These are phyloP conservation scores for Ascaphus truei DNA, from an alignment of 2,113 vertebrate genomes.

Conservation along the genomic window DNA sequence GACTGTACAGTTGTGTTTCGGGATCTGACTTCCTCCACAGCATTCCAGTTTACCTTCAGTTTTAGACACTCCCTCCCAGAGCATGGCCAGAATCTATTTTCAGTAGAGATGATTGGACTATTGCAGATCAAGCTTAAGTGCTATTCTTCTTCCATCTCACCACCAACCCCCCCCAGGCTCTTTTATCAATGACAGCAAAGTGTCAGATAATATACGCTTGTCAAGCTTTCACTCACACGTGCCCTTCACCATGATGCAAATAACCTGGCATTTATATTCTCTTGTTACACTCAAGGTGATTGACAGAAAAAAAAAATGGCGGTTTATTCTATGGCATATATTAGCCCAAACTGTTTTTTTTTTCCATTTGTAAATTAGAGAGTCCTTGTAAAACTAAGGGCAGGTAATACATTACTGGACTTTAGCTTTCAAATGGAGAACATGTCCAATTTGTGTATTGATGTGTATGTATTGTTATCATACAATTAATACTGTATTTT, in stretches of 20 bases:
- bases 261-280: neutral
- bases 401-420: too few species aligned
- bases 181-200: neutral
- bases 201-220: neutral
- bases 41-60: slow-evolving; percentile 61
- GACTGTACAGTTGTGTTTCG: slow-evolving; percentile 38
- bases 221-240: slow-evolving; percentile 9
- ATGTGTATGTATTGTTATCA: too few species aligned
- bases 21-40: slow-evolving; percentile 59
- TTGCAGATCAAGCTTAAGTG: neutral
- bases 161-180: neutral
- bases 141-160: neutral
- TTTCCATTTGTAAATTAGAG: too few species aligned
- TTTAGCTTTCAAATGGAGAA: too few species aligned
- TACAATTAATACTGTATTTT: too few species aligned
- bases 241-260: neutral
- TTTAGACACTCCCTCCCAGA: slow-evolving; percentile 58
- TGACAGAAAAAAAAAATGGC: too few species aligned
- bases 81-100: neutral
- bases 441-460: too few species aligned
- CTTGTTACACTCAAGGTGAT: neutral
- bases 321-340: neutral
- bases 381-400: too few species aligned
- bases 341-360: too few species aligned
- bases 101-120: neutral